Conservation (phyloP, 2,888 invertebrate genomes). For the Elysia crispata region DNA sequence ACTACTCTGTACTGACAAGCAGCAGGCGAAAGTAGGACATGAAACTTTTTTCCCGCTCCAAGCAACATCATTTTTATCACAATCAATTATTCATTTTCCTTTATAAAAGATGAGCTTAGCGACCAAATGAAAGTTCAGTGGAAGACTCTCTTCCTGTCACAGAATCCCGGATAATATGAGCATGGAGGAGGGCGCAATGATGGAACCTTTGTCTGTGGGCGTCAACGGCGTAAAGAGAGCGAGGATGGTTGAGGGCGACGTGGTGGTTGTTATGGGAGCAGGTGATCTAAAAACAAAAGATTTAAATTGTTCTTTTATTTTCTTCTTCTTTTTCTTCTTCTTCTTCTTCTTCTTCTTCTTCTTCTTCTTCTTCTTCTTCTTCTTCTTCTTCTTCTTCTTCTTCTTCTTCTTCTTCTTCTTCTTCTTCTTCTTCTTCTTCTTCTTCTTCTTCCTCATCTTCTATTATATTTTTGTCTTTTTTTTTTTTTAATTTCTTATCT, state of each 20-base stretch:
- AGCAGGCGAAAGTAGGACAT: no score
- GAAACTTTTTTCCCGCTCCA: no score
- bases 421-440: constrained; percentile 3
- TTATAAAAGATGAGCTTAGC: no score
- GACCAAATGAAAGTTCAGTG: no score
- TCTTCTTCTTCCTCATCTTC: background rate
- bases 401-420: constrained; percentile 5
- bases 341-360: background rate
- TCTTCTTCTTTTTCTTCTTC: constrained; percentile 3
- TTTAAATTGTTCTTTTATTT: background rate
- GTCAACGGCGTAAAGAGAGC: constrained; percentile 95
- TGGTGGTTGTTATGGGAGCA: constrained; percentile 77
- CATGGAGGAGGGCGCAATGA: constrained; percentile 43
- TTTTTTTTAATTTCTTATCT: no score
- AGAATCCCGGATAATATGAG: constrained; percentile 92
- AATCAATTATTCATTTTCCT: no score
- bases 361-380: no score
- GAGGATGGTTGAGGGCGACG: constrained; percentile 81
- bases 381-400: no score
- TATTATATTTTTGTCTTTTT: background rate
- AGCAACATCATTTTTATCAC: no score
- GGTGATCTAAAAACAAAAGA: constrained; percentile 52
- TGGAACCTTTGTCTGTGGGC: constrained; percentile 91
- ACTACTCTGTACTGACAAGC: no score
- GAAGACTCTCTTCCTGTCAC: no score